These are phyloP conservation scores for Dynastes grantii DNA, from an alignment of 2,888 invertebrate genomes.

Conservation along the genomic window DNA sequence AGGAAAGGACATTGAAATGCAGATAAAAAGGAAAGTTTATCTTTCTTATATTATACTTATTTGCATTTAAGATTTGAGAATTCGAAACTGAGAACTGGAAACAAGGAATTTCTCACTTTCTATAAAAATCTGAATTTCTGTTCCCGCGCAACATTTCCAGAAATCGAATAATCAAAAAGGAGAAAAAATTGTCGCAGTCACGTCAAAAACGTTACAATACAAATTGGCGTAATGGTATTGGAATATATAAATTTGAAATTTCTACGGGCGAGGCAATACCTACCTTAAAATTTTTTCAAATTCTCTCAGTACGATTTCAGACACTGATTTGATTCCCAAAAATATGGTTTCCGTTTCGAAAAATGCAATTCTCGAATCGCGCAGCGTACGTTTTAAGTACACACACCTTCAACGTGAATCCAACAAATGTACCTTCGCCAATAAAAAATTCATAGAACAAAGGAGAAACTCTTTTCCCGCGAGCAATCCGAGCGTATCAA, in stretches of 20 bases:
- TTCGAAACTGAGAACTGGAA: no score
- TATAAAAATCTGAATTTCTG: neutral
- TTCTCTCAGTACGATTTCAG: neutral
- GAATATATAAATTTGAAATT: slow-evolving; percentile 21
- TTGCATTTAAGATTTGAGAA: no score
- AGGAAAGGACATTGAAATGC: no score
- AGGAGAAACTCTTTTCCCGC: neutral
- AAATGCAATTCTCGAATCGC: slow-evolving; percentile 3
- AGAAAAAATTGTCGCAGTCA: neutral
- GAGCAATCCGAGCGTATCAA: slow-evolving; percentile 24
- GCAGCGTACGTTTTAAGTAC: neutral
- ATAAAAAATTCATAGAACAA: slow-evolving; percentile 8
- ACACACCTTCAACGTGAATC: neutral
- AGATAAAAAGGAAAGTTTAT: no score
- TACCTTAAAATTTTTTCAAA: neutral
- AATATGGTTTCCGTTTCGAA: neutral
- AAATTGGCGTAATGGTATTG: neutral
- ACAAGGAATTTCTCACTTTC: no score
- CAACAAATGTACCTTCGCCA: neutral
- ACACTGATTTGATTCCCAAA: neutral
- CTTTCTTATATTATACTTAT: no score
- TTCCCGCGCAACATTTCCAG: neutral
- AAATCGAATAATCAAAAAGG: neutral
- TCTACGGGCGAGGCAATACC: no score
- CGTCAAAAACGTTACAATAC: neutral